Evolutionary conservation across 2,113 vertebrate species (phyloP).

Genomic region (Centropristis striata): DNA sequence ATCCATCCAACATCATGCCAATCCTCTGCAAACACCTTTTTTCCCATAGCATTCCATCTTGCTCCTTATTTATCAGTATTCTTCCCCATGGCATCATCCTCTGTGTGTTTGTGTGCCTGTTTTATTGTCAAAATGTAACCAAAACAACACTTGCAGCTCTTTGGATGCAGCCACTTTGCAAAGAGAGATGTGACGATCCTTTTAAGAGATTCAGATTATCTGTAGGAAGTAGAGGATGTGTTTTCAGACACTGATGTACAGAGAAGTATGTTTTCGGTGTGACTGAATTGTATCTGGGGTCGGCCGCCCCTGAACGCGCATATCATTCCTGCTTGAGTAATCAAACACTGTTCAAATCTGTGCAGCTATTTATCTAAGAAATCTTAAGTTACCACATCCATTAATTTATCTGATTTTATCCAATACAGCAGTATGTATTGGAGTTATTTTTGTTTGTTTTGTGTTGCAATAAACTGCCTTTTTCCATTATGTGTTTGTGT

Average conservation of each 20-base stretch:
- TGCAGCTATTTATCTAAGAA: conserved; percentile 53
- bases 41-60: conserved; percentile 20
- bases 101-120: conserved; percentile 29
- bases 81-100: neutral
- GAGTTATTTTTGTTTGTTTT: conserved; percentile 50
- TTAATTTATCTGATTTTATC: conserved; percentile 33
- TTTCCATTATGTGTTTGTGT: conserved; percentile 68
- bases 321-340: conserved; percentile 50
- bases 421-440: conserved; percentile 17
- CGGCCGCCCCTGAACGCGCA: conserved; percentile 5
- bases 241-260: conserved; percentile 5
- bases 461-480: conserved; percentile 80
- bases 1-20: conserved; percentile 7
- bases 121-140: conserved; percentile 43
- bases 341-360: conserved; percentile 40
- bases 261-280: conserved; percentile 19
- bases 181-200: conserved; percentile 30
- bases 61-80: conserved; percentile 38
- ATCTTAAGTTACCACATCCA: conserved; percentile 1
- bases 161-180: conserved; percentile 36
- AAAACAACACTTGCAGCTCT: conserved; percentile 39
- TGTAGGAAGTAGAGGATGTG: neutral
- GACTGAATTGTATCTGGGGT: conserved; percentile 5
- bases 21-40: conserved; percentile 6
- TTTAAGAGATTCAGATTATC: conserved; percentile 27